Conservation (phyloP, 2,797 vertebrate species). For the Hoplostethus mediterraneus region DNA sequence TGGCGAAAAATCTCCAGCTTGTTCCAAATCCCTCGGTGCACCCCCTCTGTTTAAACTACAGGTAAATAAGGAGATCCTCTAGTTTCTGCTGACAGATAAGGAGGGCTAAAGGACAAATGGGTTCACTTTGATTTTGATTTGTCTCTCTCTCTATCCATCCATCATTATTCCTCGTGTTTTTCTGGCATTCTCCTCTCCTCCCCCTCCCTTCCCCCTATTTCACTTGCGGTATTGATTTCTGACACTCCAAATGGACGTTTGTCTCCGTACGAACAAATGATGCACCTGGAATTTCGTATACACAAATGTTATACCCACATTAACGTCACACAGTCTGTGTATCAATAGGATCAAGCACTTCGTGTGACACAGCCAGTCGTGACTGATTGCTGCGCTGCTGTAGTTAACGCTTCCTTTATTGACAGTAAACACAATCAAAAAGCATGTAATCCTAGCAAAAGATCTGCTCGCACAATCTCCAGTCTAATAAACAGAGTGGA, state of each 20-base stretch:
- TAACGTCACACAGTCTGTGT: neutral
- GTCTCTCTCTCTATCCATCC: constrained; percentile 72
- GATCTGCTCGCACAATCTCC: constrained; percentile 26
- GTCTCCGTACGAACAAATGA: neutral
- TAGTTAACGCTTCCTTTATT: constrained; percentile 27
- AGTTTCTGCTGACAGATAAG: constrained; percentile 56
- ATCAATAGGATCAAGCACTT: constrained; percentile 25
- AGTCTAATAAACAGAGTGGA: constrained; percentile 8
- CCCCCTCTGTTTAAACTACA: constrained; percentile 87
- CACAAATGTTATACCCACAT: neutral
- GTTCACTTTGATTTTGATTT: constrained; percentile 44
- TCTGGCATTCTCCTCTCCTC: constrained; percentile 55
- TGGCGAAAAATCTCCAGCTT: constrained; percentile 87
- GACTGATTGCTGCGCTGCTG: constrained; percentile 19
- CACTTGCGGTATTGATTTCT: neutral
- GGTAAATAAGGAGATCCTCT: constrained; percentile 84
- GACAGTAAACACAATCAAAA: constrained; percentile 39
- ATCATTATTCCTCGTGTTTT: constrained; percentile 68
- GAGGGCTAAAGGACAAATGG: constrained; percentile 44
- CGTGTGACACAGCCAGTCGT: constrained; percentile 10
- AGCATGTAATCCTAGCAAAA: constrained; percentile 49
- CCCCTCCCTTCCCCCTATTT: neutral
- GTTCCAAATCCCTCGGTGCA: constrained; percentile 86
- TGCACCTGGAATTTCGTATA: neutral
- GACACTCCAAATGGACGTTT: neutral